These are phyloP conservation scores for Ylistrum balloti DNA, from an alignment of 1,140 invertebrate genomes.

Conservation along the genomic window DNA sequence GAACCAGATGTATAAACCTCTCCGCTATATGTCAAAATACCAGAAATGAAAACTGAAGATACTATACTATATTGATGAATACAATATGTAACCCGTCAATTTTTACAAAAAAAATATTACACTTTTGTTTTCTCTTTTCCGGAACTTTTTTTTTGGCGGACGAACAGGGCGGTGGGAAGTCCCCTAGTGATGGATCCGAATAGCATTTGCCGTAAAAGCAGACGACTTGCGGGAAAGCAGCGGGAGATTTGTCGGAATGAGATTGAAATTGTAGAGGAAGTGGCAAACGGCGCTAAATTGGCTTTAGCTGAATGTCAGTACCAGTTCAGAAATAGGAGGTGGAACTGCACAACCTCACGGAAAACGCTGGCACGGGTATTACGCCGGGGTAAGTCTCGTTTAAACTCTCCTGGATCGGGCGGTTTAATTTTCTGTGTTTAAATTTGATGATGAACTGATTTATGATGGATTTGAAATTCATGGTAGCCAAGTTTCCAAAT, in stretches of 20 bases:
- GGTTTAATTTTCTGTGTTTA: constrained; percentile 30
- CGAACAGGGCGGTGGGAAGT: constrained; percentile 84
- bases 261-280: constrained; percentile 81
- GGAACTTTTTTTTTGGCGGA: constrained; percentile 40
- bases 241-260: constrained; percentile 84
- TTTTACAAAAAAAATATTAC: not conserved
- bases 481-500: constrained; percentile 16
- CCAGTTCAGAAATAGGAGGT: constrained; percentile 79
- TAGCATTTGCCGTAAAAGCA: constrained; percentile 92
- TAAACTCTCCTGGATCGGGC: constrained; percentile 9
- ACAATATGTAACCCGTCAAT: not conserved
- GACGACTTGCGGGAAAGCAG: constrained; percentile 87
- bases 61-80: constrained; percentile 19
- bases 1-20: constrained; percentile 26
- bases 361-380: constrained; percentile 86
- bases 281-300: constrained; percentile 79
- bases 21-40: not conserved
- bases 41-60: constrained; percentile 3
- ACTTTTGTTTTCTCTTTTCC: not conserved
- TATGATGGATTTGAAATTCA: constrained; percentile 28
- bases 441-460: constrained; percentile 34
- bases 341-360: constrained; percentile 81
- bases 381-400: constrained; percentile 75
- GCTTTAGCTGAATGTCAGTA: constrained; percentile 81
- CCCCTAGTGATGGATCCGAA: constrained; percentile 94